A percentile compares a stretch with the other conserved stretches of the same genome.
Conservation (phyloP, 1,140 invertebrate species). For the Ostrea edulis region DNA sequence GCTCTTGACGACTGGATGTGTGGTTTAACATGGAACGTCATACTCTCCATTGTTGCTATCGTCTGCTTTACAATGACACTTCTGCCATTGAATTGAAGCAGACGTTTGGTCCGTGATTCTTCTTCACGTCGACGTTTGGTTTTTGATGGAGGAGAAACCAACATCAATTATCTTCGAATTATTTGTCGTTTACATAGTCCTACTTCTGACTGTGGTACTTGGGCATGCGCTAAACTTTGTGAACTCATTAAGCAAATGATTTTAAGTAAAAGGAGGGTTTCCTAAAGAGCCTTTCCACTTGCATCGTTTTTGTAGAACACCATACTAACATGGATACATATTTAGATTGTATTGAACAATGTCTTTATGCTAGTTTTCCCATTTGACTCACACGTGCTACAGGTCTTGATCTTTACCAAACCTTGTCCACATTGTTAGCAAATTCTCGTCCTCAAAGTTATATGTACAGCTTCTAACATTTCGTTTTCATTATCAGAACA, state of each 20-base stretch:
- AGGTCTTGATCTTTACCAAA: too few species aligned
- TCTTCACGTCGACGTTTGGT: conserved; percentile 16
- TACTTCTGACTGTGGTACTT: neutral
- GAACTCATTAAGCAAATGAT: neutral
- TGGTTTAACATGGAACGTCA: conserved; percentile 13
- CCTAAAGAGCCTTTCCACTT: neutral
- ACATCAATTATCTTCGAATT: conserved; percentile 22
- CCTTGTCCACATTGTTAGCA: too few species aligned
- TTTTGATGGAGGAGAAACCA: conserved; percentile 14
- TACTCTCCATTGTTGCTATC: conserved; percentile 6
- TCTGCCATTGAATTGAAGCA: neutral
- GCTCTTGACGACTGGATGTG: conserved; percentile 8
- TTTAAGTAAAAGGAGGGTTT: neutral
- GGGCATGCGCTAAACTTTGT: neutral
- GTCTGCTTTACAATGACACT: conserved; percentile 24
- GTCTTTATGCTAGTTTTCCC: too few species aligned
- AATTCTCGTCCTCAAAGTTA: too few species aligned
- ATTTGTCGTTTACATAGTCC: neutral
- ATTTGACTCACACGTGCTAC: too few species aligned
- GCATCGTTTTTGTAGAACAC: too few species aligned
- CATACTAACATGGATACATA: too few species aligned
- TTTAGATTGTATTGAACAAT: too few species aligned
- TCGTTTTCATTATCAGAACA: too few species aligned
- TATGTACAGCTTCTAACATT: too few species aligned
- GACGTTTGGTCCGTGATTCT: conserved; percentile 23